These are phyloP conservation scores for Perccottus glenii DNA, from an alignment of 2,113 vertebrate genomes.

Conservation along the genomic window DNA sequence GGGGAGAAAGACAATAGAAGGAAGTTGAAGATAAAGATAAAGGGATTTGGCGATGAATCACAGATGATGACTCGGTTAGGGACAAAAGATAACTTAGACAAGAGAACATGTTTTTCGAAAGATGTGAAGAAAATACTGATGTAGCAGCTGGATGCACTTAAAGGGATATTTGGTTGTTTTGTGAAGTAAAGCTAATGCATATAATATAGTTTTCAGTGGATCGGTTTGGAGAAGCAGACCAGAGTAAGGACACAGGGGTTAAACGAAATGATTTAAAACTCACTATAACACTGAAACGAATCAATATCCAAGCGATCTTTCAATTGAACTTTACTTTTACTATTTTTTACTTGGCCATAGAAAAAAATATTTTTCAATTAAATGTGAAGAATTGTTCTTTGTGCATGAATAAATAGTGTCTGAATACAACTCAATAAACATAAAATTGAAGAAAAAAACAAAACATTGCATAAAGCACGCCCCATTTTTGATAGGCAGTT, in stretches of 20 bases:
- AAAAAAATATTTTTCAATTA: too few relatives aligned
- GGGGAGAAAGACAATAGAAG: conserved; percentile 46
- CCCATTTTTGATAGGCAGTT: too few relatives aligned
- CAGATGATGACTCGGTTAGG: conserved; percentile 42
- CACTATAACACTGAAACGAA: too few relatives aligned
- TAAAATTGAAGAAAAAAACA: too few relatives aligned
- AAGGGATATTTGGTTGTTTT: background rate
- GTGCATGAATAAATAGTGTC: too few relatives aligned
- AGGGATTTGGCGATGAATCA: conserved; percentile 40
- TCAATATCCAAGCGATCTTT: too few relatives aligned
- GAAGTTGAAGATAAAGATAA: conserved; percentile 2
- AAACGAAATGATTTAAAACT: background rate
- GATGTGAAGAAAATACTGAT: conserved; percentile 7
- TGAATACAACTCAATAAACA: too few relatives aligned
- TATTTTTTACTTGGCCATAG: too few relatives aligned
- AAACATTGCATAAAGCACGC: too few relatives aligned
- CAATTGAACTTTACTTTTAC: too few relatives aligned
- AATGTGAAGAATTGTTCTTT: too few relatives aligned
- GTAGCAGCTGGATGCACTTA: background rate
- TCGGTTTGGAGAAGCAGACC: background rate
- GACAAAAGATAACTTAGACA: background rate
- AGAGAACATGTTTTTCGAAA: background rate
- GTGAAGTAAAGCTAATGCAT: background rate
- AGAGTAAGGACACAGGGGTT: background rate
- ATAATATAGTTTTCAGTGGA: background rate